Evolutionary conservation across 2,797 vertebrate species (phyloP), one percentile per base, ranked within the genome.

Genomic region (Acanthopagrus latus): DNA sequence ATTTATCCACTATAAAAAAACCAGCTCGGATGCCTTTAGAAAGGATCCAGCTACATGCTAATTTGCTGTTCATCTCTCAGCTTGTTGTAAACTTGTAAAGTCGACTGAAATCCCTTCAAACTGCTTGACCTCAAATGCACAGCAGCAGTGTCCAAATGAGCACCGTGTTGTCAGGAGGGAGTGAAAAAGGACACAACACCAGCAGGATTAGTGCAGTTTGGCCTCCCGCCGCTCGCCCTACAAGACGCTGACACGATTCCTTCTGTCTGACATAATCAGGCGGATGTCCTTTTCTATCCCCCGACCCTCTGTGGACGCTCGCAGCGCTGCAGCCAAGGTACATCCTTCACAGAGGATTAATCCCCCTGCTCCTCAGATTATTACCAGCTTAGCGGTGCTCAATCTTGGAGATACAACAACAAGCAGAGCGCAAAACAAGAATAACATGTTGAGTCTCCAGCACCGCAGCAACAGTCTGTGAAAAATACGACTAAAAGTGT

Each of bases 81-180:
- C 57, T 50, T 54, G 74, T 62, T 56, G 71, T 57, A 27, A 71
- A 72, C 52, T 77, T 58, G 64, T 60, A 63, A 64, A 74, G 47
- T 67, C 18, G 11, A 51, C 50, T 3, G 3, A 67, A 74, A 64
- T 72, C 70, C 16, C 4, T 29, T 58, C 55, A 74, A 78, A 79
- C 60, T 50, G 55, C 64, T 80, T 84, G 86, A 88, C 89, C 91
- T 89, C 76, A 93, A 94, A 86, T 86, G 92, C 88, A 93, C 93
- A 95, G 90, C 95, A 87, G 88, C 73, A 29, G 77, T 80, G 88
- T 81, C 86, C 23, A 96, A 96, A 94, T 94, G 93, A 96, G 89
- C 95, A 94, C 92, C 66, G 70, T 90, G 89, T 94, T 86, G 89
- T 71, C 41, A 81, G 84, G 1, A 12, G 82, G 69, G 69, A 76